Evolutionary conservation across 2,797 vertebrate genomes (phyloP).

Genomic region (Lates japonicus): DNA sequence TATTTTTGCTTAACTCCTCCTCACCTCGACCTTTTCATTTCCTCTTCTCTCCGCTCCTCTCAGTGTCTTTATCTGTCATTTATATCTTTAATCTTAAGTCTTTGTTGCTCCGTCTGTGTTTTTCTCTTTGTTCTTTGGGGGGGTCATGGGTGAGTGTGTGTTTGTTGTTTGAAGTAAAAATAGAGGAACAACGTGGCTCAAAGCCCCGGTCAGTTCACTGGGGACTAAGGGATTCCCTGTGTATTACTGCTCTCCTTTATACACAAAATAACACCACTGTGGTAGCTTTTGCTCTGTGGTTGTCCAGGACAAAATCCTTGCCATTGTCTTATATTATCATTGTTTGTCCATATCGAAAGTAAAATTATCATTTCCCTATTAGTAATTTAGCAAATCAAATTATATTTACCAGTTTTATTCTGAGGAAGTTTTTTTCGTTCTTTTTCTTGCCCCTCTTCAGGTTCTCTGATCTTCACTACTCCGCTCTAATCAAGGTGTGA

Average conservation of each 20-base stretch:
- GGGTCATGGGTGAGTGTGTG: conserved; percentile 24
- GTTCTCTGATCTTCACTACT: conserved; percentile 21
- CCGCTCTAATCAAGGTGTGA: conserved; percentile 44
- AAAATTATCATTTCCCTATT: background rate
- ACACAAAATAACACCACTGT: background rate
- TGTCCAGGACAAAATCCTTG: background rate
- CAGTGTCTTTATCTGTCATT: conserved; percentile 29
- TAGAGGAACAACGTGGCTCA: conserved; percentile 43
- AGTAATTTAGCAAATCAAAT: background rate
- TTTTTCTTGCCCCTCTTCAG: background rate
- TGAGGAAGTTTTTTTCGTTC: background rate
- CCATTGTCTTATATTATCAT: background rate
- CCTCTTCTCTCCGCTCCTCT: conserved; percentile 17
- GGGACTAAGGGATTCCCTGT: conserved; percentile 34
- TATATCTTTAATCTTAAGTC: conserved; percentile 37
- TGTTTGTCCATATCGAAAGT: background rate
- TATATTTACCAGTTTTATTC: background rate
- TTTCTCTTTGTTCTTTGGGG: conserved; percentile 23
- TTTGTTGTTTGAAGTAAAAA: conserved; percentile 55
- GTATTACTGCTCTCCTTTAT: background rate
- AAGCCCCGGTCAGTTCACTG: conserved; percentile 37
- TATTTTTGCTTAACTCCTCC: conserved; percentile 1
- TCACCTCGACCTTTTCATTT: conserved; percentile 20
- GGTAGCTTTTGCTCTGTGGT: background rate
- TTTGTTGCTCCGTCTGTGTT: conserved; percentile 13